Base-by-base conservation (phyloP, 1,140 invertebrate genomes). In the Drosophila nigrodunni region DNA sequence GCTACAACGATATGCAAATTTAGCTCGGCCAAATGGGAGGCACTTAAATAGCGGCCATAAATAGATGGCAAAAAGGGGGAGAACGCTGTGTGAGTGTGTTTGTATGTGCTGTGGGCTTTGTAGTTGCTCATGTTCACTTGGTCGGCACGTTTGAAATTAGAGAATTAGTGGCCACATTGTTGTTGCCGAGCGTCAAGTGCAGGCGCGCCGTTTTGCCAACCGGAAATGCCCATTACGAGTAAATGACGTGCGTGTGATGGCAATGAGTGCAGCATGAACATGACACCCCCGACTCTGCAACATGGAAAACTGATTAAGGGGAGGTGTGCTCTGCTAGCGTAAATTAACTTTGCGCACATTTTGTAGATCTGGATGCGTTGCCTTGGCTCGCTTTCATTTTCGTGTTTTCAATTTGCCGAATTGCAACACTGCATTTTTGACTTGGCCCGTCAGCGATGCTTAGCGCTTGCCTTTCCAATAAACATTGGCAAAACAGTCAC, bases 331-430 rank as follows among this genome's bases (percentile, higher is more conserved):
- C 2, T 52, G 58, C 50, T 70, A 10, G 66, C 57, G 77, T 58
- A 80, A 89, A 89, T 85, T 89, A 85, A 85, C 80, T 89, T 89
- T 83, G 77, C 60, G 80, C 64, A 77, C 59, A 80, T 62, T 88
- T 88, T 77, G 69, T 74, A 55, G 69, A 15, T 9, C 47, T 66
- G 15, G 39, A 30, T 34, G 35, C 49, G 52, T 37, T 46, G 50
- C 61, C 68, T 80, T 70, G 62, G 74, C 46, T 18, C 57, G 67
- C 61, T 68, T 66, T 71, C 66, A 69, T 58, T 66, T 83, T 78
- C 70, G 58, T 89, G 85, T 80, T 89, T 88, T 88, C 85, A 89
- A 88, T 89, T 88, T 89, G 65, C 52, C 34, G 88, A 89, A 85
- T 78, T 81, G 85, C 85, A 89, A 74, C 85, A 74, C 64, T 75